Base-by-base conservation (phyloP, 2,888 invertebrate genomes). In the Clusia tigrina region DNA sequence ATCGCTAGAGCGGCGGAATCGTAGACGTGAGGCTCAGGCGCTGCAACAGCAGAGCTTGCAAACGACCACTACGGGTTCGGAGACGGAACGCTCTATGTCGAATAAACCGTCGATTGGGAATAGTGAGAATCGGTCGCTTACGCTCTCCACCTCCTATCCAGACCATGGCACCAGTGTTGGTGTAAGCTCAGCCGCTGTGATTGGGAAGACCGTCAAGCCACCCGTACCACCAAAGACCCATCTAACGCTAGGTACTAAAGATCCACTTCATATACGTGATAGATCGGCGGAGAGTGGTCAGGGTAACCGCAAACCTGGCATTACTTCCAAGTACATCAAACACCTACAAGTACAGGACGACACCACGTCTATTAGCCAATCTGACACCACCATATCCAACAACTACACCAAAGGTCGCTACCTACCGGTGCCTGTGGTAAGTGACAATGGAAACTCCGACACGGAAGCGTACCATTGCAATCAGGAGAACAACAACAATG, bases 21-120 rank as follows among this genome's bases (percentile, higher is more conserved):
- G 88, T 51, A 85, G 89, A 1, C 85, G 89, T 0, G 88, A 89
- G 70, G 88, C 89, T 78, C 84, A 84, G 67, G 81, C 79, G 0
- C 26, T 75, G 26, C 74, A 76, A 9, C 79, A 81, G 51, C 80
- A 79, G 57, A 71, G 70, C 58, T 68, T 71, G 46, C 69, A 74
- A n/a, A 88, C 87, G 61, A 86, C 87, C 74, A 88, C 89, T 0
- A 91, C 91, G 0, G 91, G 91, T 1, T 92, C 92, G 0, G 93
- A 93, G 78, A 93, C 92, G 0, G 93, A 93, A 71, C 89, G 89
- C 67, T 92, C 92, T 0, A 89, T 90, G 67, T 92, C 92, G 0
- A 90, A 88, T 78, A 90, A 88, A 82, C 88, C 85, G 0, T 88
- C 85, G 2, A 81, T 85, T 67, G 89, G 85, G 2, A 82, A 81